Base-by-base conservation (phyloP, 2,888 invertebrate species). In the Poecilobothrus nobilitatus region DNA sequence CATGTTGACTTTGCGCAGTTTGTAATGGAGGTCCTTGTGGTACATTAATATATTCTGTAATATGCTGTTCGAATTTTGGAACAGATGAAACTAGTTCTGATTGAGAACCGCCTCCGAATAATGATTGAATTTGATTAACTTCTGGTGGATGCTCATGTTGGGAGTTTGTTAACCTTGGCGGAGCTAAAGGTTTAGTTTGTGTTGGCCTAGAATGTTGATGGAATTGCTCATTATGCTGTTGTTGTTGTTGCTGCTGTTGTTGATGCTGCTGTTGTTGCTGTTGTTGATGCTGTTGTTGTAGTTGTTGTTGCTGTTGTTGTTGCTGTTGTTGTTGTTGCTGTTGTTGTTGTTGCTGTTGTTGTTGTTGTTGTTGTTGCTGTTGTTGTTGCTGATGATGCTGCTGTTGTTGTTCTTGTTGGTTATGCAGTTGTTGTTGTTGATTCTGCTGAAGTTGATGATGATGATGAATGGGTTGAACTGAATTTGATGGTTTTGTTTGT, bases 11-110 rank as follows among this genome's bases (percentile, higher is more conserved):
- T 68, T 74, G 73, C 62, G 75, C 75, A 15, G 41, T 41, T 33
- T 74, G 72, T 27, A 63, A 27, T 68, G 73, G 70, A 34, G 71
- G 72, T 34, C 73, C 34, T n/a, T 22, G 27, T 64, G 64, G 64
- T n/a, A n/a, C 22, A 27, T 64, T 78, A 65, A 80, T 82, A 74
- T 83, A 81, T n/a, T 87, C 84, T 18, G 89, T 86, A 71, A 89
- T 86, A 74, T 92, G 92, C 74, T 92, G 91, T 80, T 93, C 92
- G 73, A 87, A 88, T 82, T 90, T 91, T 8, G 92, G 88, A 70
- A 92, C 87, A 21, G 92, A 88, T 68, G 89, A 88, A 22, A 91
- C 86, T 63, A 92, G 83, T 80, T 92, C 91, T 0, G 91, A 64
- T 33, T 64, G 33, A 8, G 34, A 10, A 33, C n/a, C 7, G 5